These are phyloP conservation scores for Picus viridis DNA, from an alignment of 2,797 vertebrate genomes.

Conservation along the genomic window DNA sequence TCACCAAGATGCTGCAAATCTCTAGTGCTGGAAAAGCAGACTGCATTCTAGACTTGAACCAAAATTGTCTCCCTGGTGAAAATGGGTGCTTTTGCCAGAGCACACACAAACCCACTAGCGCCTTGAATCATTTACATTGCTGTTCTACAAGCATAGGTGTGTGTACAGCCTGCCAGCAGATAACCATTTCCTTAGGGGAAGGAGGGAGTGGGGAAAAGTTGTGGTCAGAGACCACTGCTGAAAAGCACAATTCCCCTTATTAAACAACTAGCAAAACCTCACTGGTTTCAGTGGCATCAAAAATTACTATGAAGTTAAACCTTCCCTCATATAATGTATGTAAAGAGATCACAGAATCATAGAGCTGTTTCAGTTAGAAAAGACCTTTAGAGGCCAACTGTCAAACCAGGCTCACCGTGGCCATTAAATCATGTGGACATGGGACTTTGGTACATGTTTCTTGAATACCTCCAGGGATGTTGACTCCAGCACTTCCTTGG, in stretches of 20 bases:
- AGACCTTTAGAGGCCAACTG: too few relatives aligned
- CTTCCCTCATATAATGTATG: background rate
- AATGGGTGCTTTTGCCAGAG: background rate
- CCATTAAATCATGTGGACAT: too few relatives aligned
- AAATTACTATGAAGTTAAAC: background rate
- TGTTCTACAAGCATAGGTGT: background rate
- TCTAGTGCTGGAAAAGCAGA: background rate
- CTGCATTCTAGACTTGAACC: background rate
- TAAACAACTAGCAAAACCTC: background rate
- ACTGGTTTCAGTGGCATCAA: background rate
- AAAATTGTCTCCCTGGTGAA: background rate
- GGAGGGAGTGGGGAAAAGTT: background rate
- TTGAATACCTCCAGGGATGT: too few relatives aligned
- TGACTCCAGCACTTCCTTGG: too few relatives aligned
- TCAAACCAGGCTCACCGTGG: too few relatives aligned
- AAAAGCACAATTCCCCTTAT: background rate
- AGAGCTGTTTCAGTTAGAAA: too few relatives aligned
- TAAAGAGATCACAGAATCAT: background rate
- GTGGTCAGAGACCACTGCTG: background rate
- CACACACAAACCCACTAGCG: background rate
- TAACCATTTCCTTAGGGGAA: background rate
- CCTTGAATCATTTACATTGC: background rate
- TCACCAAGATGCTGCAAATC: slow-evolving; percentile 33
- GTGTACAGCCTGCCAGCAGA: background rate
- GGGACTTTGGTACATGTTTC: too few relatives aligned